phyloP scores from a whole-genome alignment of 2,888 invertebrate species.

The Limnephilus lunatus region DNA sequence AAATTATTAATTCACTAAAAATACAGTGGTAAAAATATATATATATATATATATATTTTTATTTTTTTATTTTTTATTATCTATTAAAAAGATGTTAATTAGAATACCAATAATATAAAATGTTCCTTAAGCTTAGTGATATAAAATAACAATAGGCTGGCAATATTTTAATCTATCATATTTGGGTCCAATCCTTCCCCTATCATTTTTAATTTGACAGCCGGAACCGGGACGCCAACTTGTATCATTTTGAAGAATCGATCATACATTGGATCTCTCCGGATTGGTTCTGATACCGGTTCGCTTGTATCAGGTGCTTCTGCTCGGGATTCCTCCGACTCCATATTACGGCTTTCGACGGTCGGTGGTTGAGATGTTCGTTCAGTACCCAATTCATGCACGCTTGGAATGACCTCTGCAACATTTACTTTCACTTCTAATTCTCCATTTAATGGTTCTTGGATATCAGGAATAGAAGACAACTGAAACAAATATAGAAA shows the following conservation, averaged over 20 bases:
- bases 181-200: constrained; percentile 89
- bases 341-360: background rate
- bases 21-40: no score
- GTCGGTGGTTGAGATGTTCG: constrained; percentile 46
- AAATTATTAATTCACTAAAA: no score
- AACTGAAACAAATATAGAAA: constrained; percentile 70
- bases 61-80: no score
- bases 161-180: constrained; percentile 78
- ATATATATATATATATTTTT: no score
- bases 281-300: constrained; percentile 65
- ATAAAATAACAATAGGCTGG: background rate
- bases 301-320: constrained; percentile 60
- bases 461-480: constrained; percentile 77
- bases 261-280: constrained; percentile 82
- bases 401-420: background rate
- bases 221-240: constrained; percentile 90
- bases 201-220: constrained; percentile 89
- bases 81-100: background rate
- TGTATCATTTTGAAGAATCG: constrained; percentile 93
- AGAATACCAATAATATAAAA: background rate
- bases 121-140: background rate
- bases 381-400: constrained; percentile 49
- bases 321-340: background rate
- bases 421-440: constrained; percentile 21
- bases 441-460: constrained; percentile 53